These are phyloP conservation scores for Pycnomerus fuliginosus DNA, from an alignment of 2,888 invertebrate genomes.

Conservation along the genomic window DNA sequence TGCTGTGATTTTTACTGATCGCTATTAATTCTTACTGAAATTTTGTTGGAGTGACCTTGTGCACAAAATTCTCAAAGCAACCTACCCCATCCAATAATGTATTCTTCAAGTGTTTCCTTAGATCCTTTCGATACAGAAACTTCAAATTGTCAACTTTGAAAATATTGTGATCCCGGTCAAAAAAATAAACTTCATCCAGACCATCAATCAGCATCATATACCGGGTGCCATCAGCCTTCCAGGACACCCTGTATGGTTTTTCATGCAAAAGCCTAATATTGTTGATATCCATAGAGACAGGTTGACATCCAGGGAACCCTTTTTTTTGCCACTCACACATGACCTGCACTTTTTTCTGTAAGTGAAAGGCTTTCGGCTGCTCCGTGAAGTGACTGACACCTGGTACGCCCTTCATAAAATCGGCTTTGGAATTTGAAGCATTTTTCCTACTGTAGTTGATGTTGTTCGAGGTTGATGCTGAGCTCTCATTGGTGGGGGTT, in stretches of 20 bases:
- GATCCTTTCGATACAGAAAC: slow-evolving; percentile 77
- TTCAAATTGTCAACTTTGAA: slow-evolving; percentile 79
- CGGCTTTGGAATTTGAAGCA: slow-evolving; percentile 57
- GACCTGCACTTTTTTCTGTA: slow-evolving; percentile 74
- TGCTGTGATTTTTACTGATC: no score
- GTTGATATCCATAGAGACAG: slow-evolving; percentile 88
- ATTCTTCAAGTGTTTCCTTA: slow-evolving; percentile 67
- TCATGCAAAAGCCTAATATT: slow-evolving; percentile 76
- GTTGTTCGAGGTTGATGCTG: slow-evolving; percentile 33
- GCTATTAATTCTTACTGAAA: no score
- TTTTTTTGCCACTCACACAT: slow-evolving; percentile 78
- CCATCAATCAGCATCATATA: slow-evolving; percentile 96
- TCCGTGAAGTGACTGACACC: slow-evolving; percentile 74
- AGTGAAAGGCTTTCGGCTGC: slow-evolving; percentile 55
- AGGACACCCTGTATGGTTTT: slow-evolving; percentile 93
- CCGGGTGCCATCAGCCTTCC: slow-evolving; percentile 99
- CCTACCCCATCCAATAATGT: slow-evolving; percentile 92
- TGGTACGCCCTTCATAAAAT: slow-evolving; percentile 85
- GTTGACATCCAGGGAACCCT: slow-evolving; percentile 96
- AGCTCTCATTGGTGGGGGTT: slow-evolving; percentile 1
- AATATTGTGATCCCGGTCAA: slow-evolving; percentile 93
- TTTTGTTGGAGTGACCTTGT: no score
- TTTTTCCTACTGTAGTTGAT: slow-evolving; percentile 2
- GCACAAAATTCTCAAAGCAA: slow-evolving; percentile 12
- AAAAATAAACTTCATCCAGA: slow-evolving; percentile 82